These are phyloP conservation scores for Nyctalus aviator DNA, from an alignment of 2,797 vertebrate genomes.

Conservation along the genomic window DNA sequence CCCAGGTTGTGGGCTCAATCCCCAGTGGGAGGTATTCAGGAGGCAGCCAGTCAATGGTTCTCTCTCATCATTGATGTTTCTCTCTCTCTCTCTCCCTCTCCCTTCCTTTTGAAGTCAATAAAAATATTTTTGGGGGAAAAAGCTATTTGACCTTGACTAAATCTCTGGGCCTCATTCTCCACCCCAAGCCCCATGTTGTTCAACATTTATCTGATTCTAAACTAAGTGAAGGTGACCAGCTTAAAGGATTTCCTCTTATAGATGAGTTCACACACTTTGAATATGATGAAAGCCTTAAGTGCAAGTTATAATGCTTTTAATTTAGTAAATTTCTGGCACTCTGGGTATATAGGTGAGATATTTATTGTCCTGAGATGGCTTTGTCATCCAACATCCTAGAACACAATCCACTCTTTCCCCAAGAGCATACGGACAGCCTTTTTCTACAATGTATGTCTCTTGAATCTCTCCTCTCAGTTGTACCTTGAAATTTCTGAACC, in stretches of 20 bases:
- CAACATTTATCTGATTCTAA: slow-evolving; percentile 2
- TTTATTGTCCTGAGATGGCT: background rate
- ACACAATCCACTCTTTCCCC: background rate
- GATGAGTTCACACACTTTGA: slow-evolving; percentile 30
- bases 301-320: slow-evolving; percentile 11
- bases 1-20: too few relatives aligned
- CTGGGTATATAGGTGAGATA: background rate
- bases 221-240: background rate
- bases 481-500: slow-evolving; percentile 59
- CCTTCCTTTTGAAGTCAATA: too few relatives aligned
- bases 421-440: background rate
- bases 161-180: slow-evolving; percentile 9
- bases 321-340: background rate
- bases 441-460: background rate
- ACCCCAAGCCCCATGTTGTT: background rate
- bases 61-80: too few relatives aligned
- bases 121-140: background rate
- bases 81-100: too few relatives aligned
- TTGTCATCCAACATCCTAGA: slow-evolving; percentile 4
- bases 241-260: slow-evolving; percentile 49
- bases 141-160: background rate
- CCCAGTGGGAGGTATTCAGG: too few relatives aligned
- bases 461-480: slow-evolving; percentile 1
- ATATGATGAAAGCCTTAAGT: slow-evolving; percentile 38
- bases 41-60: too few relatives aligned